Conservation (phyloP, 2,888 invertebrate species). For the Choreutis nemorana region DNA sequence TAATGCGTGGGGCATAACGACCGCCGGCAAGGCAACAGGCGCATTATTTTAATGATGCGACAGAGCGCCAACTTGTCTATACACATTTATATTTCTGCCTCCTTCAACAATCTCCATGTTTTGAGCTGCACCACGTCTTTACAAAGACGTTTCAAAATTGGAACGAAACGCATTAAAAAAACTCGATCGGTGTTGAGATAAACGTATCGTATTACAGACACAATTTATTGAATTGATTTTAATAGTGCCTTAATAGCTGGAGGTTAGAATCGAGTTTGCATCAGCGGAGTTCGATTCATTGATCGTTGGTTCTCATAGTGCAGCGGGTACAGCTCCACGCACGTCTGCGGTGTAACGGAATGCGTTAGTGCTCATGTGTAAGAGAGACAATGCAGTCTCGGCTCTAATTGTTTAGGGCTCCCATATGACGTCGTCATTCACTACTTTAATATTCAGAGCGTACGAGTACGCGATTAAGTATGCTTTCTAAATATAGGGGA, state of each 20-base stretch:
- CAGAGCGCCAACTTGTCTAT: conserved; percentile 27
- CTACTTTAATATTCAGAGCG: conserved; percentile 54
- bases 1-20: conserved; percentile 56
- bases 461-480: conserved; percentile 57
- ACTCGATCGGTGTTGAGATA: conserved; percentile 23
- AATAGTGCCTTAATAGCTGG: no score
- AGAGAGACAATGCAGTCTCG: conserved; percentile 37
- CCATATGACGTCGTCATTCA: conserved; percentile 59
- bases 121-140: no score
- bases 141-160: conserved; percentile 16
- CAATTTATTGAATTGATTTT: conserved; percentile 13
- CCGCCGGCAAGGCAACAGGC: conserved; percentile 37
- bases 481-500: conserved; percentile 57
- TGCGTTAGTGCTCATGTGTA: conserved; percentile 20
- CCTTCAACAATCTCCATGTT: no score
- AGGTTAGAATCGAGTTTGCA: no score
- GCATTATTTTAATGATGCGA: conserved; percentile 46
- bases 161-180: conserved; percentile 16
- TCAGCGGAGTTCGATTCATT: no score
- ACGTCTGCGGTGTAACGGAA: conserved; percentile 32
- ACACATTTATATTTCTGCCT: conserved; percentile 25
- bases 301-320: no score
- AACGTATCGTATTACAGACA: conserved; percentile 20
- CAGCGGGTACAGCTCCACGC: no score
- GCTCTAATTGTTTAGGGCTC: conserved; percentile 47